A percentile compares a stretch with the other conserved stretches of the same genome.
phyloP scores from a whole-genome alignment of 2,888 invertebrate genomes.

The Pammene fasciana region DNA sequence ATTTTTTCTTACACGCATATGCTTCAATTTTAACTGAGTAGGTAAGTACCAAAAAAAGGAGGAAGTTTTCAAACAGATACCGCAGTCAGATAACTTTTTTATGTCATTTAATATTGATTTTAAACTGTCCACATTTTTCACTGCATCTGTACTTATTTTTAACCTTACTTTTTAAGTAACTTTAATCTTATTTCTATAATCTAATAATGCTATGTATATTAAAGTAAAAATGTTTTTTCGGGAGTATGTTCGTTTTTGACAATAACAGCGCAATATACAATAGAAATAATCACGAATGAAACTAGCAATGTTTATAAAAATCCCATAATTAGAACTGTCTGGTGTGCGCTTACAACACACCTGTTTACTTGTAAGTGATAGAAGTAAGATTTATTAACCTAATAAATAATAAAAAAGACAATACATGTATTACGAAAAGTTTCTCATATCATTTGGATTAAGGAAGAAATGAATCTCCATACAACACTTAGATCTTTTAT shows the following conservation, averaged over 20 bases:
- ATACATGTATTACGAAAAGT: conserved; percentile 74
- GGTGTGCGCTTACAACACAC: conserved; percentile 44
- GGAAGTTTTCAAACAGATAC: too few species aligned
- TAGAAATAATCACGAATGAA: conserved; percentile 1
- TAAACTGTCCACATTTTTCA: too few species aligned
- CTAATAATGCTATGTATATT: too few species aligned
- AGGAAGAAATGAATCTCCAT: conserved; percentile 43
- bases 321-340: conserved; percentile 12
- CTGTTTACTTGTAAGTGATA: conserved; percentile 58
- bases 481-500: conserved; percentile 16
- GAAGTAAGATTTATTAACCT: conserved; percentile 63
- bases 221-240: too few species aligned
- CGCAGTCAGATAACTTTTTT: too few species aligned
- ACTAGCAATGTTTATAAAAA: conserved; percentile 13
- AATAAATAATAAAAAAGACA: conserved; percentile 76
- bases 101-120: too few species aligned
- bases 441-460: conserved; percentile 69
- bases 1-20: too few species aligned
- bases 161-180: too few species aligned
- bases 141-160: too few species aligned
- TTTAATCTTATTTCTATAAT: too few species aligned
- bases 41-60: too few species aligned
- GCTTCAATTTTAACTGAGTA: too few species aligned
- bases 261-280: conserved; percentile 27
- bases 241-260: not conserved